These are phyloP conservation scores for Rattus norvegicus DNA, from an alignment of 2,113 vertebrate genomes.

Conservation along the genomic window DNA sequence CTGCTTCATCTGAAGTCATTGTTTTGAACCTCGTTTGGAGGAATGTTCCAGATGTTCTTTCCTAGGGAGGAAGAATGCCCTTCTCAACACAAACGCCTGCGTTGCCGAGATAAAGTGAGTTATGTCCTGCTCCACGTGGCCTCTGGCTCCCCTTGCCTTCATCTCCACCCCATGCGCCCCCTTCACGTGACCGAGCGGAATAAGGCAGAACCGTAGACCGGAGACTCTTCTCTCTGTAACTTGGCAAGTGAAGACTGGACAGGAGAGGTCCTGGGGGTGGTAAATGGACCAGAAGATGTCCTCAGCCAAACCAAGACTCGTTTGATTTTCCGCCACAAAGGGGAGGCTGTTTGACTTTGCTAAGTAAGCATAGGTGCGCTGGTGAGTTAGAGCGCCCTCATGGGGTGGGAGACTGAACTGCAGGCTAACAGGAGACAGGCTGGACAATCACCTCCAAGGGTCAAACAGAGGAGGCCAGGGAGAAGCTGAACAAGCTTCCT, in stretches of 20 bases:
- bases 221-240: slow-evolving; percentile 11
- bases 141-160: background rate
- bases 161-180: background rate
- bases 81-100: background rate
- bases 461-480: too few species aligned
- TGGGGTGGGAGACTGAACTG: background rate
- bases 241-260: slow-evolving; percentile 41
- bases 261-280: slow-evolving; percentile 51
- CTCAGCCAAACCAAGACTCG: slow-evolving; percentile 58
- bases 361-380: slow-evolving; percentile 2
- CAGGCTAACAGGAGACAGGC: background rate
- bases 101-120: slow-evolving; percentile 18
- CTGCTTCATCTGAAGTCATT: slow-evolving; percentile 60
- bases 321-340: slow-evolving; percentile 27
- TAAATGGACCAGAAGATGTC: slow-evolving; percentile 31
- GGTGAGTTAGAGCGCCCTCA: background rate
- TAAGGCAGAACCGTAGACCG: background rate
- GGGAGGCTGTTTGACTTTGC: background rate
- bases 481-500: background rate
- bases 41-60: slow-evolving; percentile 59
- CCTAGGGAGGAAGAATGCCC: slow-evolving; percentile 35
- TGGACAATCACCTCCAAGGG: background rate
- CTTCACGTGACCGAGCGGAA: background rate
- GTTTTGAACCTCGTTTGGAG: slow-evolving; percentile 63
- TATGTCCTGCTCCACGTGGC: background rate